Evolutionary conservation across 2,888 invertebrate genomes (phyloP).

Genomic region (Brachyptera risi): DNA sequence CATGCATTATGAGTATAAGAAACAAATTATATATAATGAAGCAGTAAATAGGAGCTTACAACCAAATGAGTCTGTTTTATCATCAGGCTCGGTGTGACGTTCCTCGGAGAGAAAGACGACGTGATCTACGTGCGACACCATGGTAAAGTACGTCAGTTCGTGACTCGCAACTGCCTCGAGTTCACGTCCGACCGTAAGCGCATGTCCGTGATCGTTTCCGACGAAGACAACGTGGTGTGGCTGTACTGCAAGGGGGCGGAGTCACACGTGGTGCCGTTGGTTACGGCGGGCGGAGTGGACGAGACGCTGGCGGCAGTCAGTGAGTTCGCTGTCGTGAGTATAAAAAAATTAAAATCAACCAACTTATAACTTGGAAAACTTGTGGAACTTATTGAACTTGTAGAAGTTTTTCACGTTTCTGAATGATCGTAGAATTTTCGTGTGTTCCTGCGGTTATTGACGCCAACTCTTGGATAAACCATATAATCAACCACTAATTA

Average conservation of each 20-base stretch:
- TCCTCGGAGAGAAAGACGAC: slow-evolving; percentile 46
- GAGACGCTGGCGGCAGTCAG: slow-evolving; percentile 47
- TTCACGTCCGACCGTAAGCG: slow-evolving; percentile 87
- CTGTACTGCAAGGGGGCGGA: slow-evolving; percentile 82
- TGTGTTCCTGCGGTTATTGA: too few relatives aligned
- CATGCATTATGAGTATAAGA: too few relatives aligned
- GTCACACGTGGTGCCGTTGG: slow-evolving; percentile 66
- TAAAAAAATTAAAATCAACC: background rate
- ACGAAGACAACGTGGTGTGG: slow-evolving; percentile 60
- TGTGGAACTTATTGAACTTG: too few relatives aligned
- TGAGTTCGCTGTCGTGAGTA: slow-evolving; percentile 52
- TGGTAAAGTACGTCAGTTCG: slow-evolving; percentile 49
- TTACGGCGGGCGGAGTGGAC: slow-evolving; percentile 43
- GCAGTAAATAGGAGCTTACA: too few relatives aligned
- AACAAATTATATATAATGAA: too few relatives aligned
- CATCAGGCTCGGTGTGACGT: slow-evolving; percentile 53
- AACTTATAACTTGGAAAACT: too few relatives aligned
- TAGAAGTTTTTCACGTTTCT: too few relatives aligned
- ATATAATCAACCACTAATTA: too few relatives aligned
- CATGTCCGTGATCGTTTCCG: slow-evolving; percentile 85
- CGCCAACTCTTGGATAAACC: too few relatives aligned
- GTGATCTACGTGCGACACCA: slow-evolving; percentile 45
- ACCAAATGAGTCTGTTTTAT: too few relatives aligned
- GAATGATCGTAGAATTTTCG: too few relatives aligned
- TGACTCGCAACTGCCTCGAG: slow-evolving; percentile 74